Evolutionary conservation across 2,113 vertebrate species (phyloP), one percentile per base, ranked within the genome.

Genomic region (Larimichthys polyactis): DNA sequence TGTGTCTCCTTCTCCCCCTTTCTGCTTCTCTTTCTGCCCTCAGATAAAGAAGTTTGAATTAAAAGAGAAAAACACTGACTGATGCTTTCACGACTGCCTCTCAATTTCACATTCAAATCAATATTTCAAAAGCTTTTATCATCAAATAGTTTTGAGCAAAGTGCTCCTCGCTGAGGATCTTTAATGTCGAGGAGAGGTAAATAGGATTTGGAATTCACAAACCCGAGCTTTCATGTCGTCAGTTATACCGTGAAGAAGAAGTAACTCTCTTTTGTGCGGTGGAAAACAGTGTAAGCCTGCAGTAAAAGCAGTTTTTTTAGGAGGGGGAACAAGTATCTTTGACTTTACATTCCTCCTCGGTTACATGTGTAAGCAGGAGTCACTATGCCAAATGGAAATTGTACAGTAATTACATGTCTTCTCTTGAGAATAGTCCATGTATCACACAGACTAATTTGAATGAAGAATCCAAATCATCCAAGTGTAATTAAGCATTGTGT

Each of bases 61-160:
- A 87, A 86, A 85, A 71, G 69, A 72, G 82, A 82, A 87, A 86
- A 90, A 85, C 83, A 82, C 24, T 75, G 75, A 87, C 78, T 79
- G 87, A 89, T 81, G 76, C 87, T 83, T 90, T 82, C 77, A 64
- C 63, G 2, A 70, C 79, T 59, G 64, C 73, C 68, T 82, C 88
- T 88, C 80, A 83, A 87, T 91, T 91, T 91, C 84, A 91, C 75
- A 90, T 91, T 92, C 78, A 93, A 91, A 92, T 93, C 87, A 90
- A 90, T 89, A 83, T 92, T 90, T 93, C 80, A 89, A 87, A 91
- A 87, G 91, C 86, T 84, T 72, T 88, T 87, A 87, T 90, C 92
- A 87, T 93, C 89, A 94, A 90, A 88, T 85, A 87, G 36, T 89
- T 87, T 81, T 20, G 11, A 78, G 84, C 74, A 83, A 85, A 87